Evolutionary conservation across 2,113 vertebrate species (phyloP).

Genomic region (Pseudopodoces humilis): DNA sequence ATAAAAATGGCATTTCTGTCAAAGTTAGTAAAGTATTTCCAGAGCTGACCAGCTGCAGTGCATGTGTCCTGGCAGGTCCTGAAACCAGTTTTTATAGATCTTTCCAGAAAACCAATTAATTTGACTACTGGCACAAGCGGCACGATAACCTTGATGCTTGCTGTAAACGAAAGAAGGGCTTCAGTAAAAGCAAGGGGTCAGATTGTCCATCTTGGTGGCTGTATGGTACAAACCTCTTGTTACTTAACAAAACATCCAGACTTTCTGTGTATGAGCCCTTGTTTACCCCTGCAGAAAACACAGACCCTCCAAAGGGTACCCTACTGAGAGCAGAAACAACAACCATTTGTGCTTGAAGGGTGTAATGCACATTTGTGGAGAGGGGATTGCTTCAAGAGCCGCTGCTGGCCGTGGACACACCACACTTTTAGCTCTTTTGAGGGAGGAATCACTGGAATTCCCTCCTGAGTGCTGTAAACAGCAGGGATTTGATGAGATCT

Average conservation of each 20-base stretch:
- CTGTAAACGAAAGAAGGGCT: not conserved
- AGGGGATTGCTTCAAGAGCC: not conserved
- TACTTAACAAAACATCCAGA: not conserved
- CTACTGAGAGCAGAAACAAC: not conserved
- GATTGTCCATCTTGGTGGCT: not conserved
- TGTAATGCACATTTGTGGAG: not conserved
- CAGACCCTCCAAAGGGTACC: not conserved
- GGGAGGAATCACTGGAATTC: not conserved
- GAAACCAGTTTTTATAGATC: not conserved
- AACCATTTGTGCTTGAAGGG: not conserved
- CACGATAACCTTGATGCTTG: not conserved
- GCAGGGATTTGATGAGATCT: fast-evolving
- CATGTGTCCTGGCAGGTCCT: slow-evolving; percentile 6
- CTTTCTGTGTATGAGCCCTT: not conserved
- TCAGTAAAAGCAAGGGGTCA: not conserved
- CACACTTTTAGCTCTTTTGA: not conserved
- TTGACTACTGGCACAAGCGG: not conserved
- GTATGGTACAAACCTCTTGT: not conserved
- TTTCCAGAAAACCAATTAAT: not conserved
- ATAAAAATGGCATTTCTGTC: slow-evolving; percentile 34
- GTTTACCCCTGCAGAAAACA: not conserved
- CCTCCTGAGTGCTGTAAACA: not conserved
- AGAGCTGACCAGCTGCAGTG: not conserved
- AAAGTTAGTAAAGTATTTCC: slow-evolving; percentile 4
- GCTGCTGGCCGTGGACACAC: not conserved